Percentiles rank a stretch among this genome's conserved stretches.
Conservation (phyloP, 2,888 invertebrate species). For the Epicampocera succincta region DNA sequence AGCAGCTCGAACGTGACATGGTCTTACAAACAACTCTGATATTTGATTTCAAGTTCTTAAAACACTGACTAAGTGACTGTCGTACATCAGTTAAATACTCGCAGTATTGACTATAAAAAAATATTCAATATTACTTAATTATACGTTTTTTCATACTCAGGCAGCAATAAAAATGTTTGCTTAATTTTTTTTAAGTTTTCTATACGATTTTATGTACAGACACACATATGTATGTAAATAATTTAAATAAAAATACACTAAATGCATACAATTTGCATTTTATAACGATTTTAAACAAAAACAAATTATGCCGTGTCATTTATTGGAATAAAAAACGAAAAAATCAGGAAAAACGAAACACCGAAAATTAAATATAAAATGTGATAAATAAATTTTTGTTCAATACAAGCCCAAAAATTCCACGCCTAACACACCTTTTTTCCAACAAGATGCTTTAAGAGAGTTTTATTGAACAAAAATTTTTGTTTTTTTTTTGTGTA, state of each 20-base stretch:
- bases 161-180: constrained; percentile 21
- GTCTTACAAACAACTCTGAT: background rate
- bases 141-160: constrained; percentile 51
- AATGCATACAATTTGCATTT: constrained; percentile 56
- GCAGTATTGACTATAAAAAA: background rate
- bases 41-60: background rate
- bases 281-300: constrained; percentile 49
- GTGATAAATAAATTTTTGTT: constrained; percentile 55
- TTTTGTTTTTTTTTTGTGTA: constrained; percentile 22
- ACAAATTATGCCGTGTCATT: constrained; percentile 58
- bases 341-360: constrained; percentile 4
- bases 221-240: too few species aligned
- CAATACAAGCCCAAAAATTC: constrained; percentile 70
- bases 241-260: constrained; percentile 56
- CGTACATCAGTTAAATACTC: constrained; percentile 1
- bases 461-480: constrained; percentile 22
- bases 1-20: background rate
- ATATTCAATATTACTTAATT: constrained; percentile 23
- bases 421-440: constrained; percentile 69
- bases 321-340: constrained; percentile 22
- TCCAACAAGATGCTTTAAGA: constrained; percentile 57
- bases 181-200: constrained; percentile 4
- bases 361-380: constrained; percentile 25
- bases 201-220: constrained; percentile 36
- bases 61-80: background rate